phyloP scores from a whole-genome alignment of 2,113 vertebrate genomes.

The Montifringilla adamsi region DNA sequence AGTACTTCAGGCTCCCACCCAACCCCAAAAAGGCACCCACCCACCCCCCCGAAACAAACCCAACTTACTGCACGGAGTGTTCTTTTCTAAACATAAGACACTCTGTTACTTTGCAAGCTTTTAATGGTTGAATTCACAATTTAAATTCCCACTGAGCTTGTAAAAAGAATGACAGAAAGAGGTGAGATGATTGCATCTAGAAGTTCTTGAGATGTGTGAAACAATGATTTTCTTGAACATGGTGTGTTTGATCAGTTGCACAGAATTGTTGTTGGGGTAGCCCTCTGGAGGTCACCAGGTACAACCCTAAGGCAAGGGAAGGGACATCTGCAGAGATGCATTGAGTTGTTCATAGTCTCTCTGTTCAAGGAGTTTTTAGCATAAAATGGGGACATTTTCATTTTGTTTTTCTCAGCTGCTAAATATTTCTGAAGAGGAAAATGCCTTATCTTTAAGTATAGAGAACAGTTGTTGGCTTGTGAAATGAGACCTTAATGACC shows the following conservation, averaged over 20 bases:
- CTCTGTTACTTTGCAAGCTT: background rate
- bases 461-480: background rate
- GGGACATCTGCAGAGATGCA: background rate
- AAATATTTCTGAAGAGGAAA: background rate
- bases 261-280: background rate
- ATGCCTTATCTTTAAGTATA: background rate
- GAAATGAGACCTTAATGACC: background rate
- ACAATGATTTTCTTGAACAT: background rate
- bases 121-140: background rate
- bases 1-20: background rate
- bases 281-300: background rate
- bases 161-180: background rate
- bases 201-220: background rate
- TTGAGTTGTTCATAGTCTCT: background rate
- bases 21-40: background rate
- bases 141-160: background rate
- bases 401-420: background rate
- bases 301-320: background rate
- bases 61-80: background rate
- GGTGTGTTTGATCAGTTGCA: background rate
- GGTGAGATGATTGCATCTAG: background rate
- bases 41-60: accelerated
- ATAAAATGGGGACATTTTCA: background rate
- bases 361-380: background rate
- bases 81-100: background rate